phyloP scores from a whole-genome alignment of 35 echinoderm and acorn worm genomes.

The Amphiura filiformis region DNA sequence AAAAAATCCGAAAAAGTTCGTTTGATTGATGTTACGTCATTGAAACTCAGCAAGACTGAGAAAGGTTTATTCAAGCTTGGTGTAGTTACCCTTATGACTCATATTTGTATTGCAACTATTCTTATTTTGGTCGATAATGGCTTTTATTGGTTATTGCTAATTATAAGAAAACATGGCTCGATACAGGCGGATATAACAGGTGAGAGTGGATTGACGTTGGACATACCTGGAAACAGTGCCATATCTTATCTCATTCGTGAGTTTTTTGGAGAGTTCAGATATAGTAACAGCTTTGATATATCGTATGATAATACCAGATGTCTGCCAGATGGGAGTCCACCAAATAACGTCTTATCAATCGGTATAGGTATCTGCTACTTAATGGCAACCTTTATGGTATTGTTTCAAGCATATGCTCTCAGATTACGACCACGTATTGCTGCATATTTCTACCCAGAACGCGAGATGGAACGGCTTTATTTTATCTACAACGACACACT shows the following conservation, averaged over 20 bases:
- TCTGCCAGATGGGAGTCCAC: slow-evolving; percentile 40
- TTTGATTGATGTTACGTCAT: slow-evolving; percentile 53
- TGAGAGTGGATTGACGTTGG: slow-evolving; percentile 24
- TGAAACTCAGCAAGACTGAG: slow-evolving; percentile 57
- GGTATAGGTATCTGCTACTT: slow-evolving; percentile 44
- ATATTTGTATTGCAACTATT: slow-evolving; percentile 48
- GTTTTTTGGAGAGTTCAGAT: slow-evolving; percentile 41
- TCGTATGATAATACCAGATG: slow-evolving; percentile 48
- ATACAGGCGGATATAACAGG: slow-evolving; percentile 45
- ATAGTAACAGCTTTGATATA: slow-evolving; percentile 47
- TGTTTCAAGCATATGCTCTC: slow-evolving; percentile 68
- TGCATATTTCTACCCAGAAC: slow-evolving; percentile 71
- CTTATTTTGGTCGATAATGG: slow-evolving; percentile 71
- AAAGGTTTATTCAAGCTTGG: slow-evolving; percentile 70
- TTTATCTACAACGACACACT: slow-evolving; percentile 62
- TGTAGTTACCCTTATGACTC: slow-evolving; percentile 52
- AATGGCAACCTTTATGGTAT: slow-evolving; percentile 40
- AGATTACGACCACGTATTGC: slow-evolving; percentile 65
- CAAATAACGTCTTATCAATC: slow-evolving; percentile 44
- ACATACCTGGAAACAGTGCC: slow-evolving; percentile 43
- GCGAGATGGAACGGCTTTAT: slow-evolving; percentile 46
- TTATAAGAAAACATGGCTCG: slow-evolving; percentile 53
- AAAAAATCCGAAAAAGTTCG: slow-evolving; percentile 69
- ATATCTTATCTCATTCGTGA: slow-evolving; percentile 40
- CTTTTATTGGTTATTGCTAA: slow-evolving; percentile 56